Evolutionary conservation across 2,888 invertebrate genomes (phyloP).

Genomic region (Heliconius ethilla): DNA sequence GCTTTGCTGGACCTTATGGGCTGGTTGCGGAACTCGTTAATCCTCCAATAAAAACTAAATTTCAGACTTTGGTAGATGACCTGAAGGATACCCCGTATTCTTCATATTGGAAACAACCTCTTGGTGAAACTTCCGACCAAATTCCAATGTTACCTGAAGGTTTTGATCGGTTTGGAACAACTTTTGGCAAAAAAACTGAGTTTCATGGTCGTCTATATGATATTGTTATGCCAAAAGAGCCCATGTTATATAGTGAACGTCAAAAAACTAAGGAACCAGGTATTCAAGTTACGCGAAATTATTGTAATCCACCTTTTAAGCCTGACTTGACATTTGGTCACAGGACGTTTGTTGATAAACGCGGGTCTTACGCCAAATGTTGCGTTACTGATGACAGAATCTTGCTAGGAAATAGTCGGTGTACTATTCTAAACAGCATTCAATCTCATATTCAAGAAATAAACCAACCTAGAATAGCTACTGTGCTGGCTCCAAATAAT

Average conservation of each 20-base stretch:
- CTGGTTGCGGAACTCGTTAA: constrained; percentile 58
- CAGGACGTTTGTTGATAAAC: constrained; percentile 68
- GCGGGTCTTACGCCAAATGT: constrained; percentile 73
- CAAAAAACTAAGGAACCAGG: constrained; percentile 56
- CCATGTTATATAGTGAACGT: constrained; percentile 59
- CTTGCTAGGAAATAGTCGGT: constrained; percentile 61
- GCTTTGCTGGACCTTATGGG: constrained; percentile 58
- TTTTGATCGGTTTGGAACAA: constrained; percentile 58
- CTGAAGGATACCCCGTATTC: constrained; percentile 65
- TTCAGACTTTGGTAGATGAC: constrained; percentile 63
- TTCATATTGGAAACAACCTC: constrained; percentile 68
- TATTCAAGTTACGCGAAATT: constrained; percentile 59
- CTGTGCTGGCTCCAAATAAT: constrained; percentile 72
- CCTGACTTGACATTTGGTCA: constrained; percentile 72
- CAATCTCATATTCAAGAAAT: constrained; percentile 67
- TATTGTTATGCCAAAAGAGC: constrained; percentile 66
- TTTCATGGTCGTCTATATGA: constrained; percentile 64
- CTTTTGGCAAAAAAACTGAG: constrained; percentile 63
- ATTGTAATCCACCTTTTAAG: constrained; percentile 69
- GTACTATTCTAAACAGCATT: constrained; percentile 62
- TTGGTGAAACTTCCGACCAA: constrained; percentile 61
- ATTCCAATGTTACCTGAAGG: constrained; percentile 71
- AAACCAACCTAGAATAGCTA: constrained; percentile 65
- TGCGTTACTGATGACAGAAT: constrained; percentile 69
- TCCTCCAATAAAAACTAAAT: constrained; percentile 65